These are phyloP conservation scores for Lepidurus packardi DNA, from an alignment of 1,140 invertebrate genomes.

Conservation along the genomic window DNA sequence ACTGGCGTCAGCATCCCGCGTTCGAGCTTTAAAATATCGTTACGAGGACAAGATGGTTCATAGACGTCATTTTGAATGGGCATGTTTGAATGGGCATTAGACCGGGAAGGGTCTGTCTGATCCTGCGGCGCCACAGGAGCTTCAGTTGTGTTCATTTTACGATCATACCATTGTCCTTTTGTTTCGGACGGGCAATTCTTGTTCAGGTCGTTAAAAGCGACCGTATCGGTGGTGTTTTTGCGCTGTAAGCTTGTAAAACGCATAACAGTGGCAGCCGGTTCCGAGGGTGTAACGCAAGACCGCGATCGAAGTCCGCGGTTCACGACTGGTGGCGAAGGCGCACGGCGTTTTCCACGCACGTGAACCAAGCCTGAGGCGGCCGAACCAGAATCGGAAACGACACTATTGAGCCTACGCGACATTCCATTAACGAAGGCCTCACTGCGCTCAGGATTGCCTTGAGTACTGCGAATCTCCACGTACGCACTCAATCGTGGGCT, in stretches of 20 bases:
- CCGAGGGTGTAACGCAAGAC: neutral
- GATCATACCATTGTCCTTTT: neutral
- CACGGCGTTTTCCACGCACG: slow-evolving; percentile 66
- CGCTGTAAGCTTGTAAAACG: slow-evolving; percentile 23
- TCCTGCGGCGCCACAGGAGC: slow-evolving; percentile 28
- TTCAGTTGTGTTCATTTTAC: neutral
- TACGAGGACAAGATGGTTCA: slow-evolving; percentile 40
- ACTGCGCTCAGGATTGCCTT: neutral
- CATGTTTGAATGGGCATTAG: slow-evolving; percentile 26
- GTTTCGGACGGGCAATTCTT: neutral
- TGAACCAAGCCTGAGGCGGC: slow-evolving; percentile 53
- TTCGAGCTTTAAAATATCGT: slow-evolving; percentile 49
- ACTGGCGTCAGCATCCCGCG: slow-evolving; percentile 46
- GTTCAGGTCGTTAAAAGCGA: slow-evolving; percentile 16
- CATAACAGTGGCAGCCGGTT: slow-evolving; percentile 16
- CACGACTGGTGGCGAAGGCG: slow-evolving; percentile 58
- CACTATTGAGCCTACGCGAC: neutral
- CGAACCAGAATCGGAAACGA: slow-evolving; percentile 30
- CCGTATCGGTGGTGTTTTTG: slow-evolving; percentile 25
- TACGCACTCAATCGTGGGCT: neutral
- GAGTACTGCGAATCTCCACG: neutral
- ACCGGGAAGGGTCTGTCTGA: slow-evolving; percentile 10
- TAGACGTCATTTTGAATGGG: slow-evolving; percentile 31
- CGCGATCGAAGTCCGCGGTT: neutral
- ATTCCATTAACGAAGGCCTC: slow-evolving; percentile 2